Percentiles rank a stretch among this genome's conserved stretches.
These are phyloP conservation scores for Philonicus albiceps DNA, from an alignment of 2,888 invertebrate species.

Conservation along the genomic window DNA sequence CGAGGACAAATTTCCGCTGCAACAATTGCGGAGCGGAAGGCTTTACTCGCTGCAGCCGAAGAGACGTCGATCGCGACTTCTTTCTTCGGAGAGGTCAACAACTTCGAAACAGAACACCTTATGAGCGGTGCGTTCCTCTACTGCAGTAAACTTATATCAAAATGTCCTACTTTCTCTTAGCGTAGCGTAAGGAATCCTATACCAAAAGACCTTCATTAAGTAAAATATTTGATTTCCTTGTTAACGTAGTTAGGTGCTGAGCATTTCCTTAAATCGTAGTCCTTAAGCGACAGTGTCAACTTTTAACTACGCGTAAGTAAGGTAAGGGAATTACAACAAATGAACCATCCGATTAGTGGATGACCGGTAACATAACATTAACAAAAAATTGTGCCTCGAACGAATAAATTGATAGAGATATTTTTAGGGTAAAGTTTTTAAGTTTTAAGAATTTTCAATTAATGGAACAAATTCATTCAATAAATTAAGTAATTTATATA, in stretches of 20 bases:
- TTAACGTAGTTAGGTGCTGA: conserved; percentile 18
- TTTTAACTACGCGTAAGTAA: conserved; percentile 37
- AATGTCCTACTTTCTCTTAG: conserved; percentile 14
- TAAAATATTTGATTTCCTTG: conserved; percentile 18
- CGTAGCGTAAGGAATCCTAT: conserved; percentile 7
- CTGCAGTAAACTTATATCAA: conserved; percentile 18
- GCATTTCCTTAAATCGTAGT: conserved; percentile 3
- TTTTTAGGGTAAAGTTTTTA: conserved; percentile 31
- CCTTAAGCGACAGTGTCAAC: conserved; percentile 38
- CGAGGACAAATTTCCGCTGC: background rate
- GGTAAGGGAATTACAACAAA: conserved; percentile 26
- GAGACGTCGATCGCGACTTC: conserved; percentile 58
- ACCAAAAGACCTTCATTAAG: conserved; percentile 11
- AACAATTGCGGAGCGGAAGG: conserved; percentile 57
- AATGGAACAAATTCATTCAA: conserved; percentile 24
- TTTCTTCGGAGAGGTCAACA: conserved; percentile 54
- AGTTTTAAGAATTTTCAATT: conserved; percentile 35
- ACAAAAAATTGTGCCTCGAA: conserved; percentile 48
- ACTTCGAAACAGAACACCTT: conserved; percentile 62
- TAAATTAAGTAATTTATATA: conserved; percentile 39
- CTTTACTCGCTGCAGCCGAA: conserved; percentile 62
- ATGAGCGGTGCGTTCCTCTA: conserved; percentile 52
- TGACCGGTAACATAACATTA: conserved; percentile 35
- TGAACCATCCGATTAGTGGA: conserved; percentile 22
- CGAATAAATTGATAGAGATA: conserved; percentile 41